These are phyloP conservation scores for Cheilosia impressa DNA, from an alignment of 2,888 invertebrate genomes.

Conservation along the genomic window DNA sequence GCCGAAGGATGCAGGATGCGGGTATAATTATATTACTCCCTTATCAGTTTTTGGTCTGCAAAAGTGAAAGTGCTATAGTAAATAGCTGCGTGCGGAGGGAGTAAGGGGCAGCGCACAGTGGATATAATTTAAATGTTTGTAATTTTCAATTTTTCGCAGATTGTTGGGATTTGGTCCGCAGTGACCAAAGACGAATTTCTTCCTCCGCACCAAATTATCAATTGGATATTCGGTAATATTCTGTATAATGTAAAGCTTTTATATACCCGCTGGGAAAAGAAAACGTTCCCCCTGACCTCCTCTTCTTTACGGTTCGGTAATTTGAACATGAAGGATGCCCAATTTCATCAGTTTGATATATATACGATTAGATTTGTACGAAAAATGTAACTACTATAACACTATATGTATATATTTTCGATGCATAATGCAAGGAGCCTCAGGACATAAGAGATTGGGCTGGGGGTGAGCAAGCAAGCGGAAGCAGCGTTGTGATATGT, in stretches of 20 bases:
- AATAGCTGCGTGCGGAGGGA: slow-evolving; percentile 1
- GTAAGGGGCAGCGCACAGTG: slow-evolving; percentile 3
- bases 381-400: too few species aligned
- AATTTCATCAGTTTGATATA: too few species aligned
- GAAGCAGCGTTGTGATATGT: too few species aligned
- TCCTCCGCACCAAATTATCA: background rate
- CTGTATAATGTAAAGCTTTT: slow-evolving; percentile 15
- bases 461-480: too few species aligned
- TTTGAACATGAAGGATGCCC: slow-evolving; percentile 1
- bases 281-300: background rate
- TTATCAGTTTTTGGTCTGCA: slow-evolving; percentile 45
- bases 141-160: slow-evolving; percentile 38
- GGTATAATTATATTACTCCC: slow-evolving; percentile 15
- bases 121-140: slow-evolving; percentile 41
- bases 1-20: slow-evolving; percentile 42
- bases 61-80: slow-evolving; percentile 31
- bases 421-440: too few species aligned
- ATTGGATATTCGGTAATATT: background rate
- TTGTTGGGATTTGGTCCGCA: slow-evolving; percentile 2
- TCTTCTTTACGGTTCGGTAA: background rate
- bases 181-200: background rate
- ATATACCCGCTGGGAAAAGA: background rate
- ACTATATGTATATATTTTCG: too few species aligned
- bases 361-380: too few species aligned
- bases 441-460: too few species aligned